Conservation (phyloP, 2,888 invertebrate genomes). For the Malthinus seriepunctatus region DNA sequence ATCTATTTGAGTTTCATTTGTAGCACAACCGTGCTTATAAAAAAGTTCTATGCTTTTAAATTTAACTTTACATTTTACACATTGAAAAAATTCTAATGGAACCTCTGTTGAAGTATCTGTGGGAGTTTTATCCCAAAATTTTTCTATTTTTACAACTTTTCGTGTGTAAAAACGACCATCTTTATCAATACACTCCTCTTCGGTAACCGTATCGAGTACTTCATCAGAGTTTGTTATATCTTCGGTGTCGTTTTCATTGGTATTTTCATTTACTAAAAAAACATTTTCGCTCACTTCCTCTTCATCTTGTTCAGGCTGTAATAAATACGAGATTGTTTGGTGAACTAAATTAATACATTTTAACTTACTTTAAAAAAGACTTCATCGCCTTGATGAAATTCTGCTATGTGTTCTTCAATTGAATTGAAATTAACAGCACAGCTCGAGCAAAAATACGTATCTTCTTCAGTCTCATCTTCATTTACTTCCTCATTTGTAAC, state of each 20-base stretch:
- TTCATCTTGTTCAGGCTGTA: neutral
- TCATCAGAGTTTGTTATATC: conserved; percentile 35
- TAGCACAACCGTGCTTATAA: conserved; percentile 53
- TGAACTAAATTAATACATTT: neutral
- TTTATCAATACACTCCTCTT: conserved; percentile 57
- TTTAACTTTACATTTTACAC: conserved; percentile 55
- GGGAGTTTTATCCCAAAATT: conserved; percentile 57
- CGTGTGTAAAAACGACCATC: conserved; percentile 57
- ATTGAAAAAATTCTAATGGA: conserved; percentile 48
- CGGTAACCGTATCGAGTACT: conserved; percentile 53
- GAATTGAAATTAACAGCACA: conserved; percentile 68
- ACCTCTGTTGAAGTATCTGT: neutral
- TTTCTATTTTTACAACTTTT: conserved; percentile 63
- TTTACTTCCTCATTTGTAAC: conserved; percentile 15
- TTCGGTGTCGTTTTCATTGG: neutral
- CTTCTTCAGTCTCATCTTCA: conserved; percentile 24
- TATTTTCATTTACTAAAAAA: neutral
- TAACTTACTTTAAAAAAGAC: conserved; percentile 62
- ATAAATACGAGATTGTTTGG: too few species aligned
- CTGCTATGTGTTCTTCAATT: conserved; percentile 67
- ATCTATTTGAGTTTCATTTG: conserved; percentile 25
- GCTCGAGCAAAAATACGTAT: conserved; percentile 65
- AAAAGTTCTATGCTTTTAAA: conserved; percentile 55
- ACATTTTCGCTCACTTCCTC: neutral
- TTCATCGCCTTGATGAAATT: conserved; percentile 69